phyloP scores from a whole-genome alignment of 2,888 invertebrate genomes.

The Hylaea fasciaria region DNA sequence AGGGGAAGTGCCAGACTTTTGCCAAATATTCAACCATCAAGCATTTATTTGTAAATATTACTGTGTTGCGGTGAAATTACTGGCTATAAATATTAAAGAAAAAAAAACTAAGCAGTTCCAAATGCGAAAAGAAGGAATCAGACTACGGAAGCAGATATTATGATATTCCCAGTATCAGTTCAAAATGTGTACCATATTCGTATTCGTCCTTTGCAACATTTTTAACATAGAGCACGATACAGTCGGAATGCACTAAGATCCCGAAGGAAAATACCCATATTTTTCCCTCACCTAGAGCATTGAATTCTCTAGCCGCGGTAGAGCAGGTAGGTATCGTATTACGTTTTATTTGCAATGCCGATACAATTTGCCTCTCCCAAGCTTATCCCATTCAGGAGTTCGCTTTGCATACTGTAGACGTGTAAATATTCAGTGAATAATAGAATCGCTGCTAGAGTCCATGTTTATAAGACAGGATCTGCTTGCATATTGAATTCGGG shows the following conservation, averaged over 20 bases:
- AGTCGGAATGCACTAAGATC: not conserved
- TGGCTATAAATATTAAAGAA: no score
- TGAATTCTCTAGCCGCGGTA: slow-evolving; percentile 14
- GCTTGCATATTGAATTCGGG: slow-evolving; percentile 10
- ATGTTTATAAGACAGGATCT: slow-evolving; percentile 13
- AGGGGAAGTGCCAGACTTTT: no score
- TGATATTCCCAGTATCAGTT: no score
- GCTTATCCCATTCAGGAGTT: slow-evolving; percentile 26
- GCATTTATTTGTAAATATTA: no score
- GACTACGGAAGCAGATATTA: no score
- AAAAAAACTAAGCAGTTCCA: no score
- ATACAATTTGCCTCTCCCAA: slow-evolving; percentile 23
- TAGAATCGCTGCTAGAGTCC: slow-evolving; percentile 22
- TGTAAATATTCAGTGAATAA: slow-evolving; percentile 34
- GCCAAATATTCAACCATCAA: no score
- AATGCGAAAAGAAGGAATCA: no score
- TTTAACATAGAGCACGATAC: no score
- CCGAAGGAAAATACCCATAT: slow-evolving; percentile 1
- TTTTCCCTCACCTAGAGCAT: slow-evolving; percentile 13
- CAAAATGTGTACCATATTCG: no score
- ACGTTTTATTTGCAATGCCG: slow-evolving; percentile 24
- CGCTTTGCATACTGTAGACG: slow-evolving; percentile 27
- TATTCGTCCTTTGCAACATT: no score
- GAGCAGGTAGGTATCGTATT: slow-evolving; percentile 20
- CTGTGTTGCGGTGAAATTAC: no score